Conservation (phyloP, 2,888 invertebrate species). For the Amiota minor region DNA sequence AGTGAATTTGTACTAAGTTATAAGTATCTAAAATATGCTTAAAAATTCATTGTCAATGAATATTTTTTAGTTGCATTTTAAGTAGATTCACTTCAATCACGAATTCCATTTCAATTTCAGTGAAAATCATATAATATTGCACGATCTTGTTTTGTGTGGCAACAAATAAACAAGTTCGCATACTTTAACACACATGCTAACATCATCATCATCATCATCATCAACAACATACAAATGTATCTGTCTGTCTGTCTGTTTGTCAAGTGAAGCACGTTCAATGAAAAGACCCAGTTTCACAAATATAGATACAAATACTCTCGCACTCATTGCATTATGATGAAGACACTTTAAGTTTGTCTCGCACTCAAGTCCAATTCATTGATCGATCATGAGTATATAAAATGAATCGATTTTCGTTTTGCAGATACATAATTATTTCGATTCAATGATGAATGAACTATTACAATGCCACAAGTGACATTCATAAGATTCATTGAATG, state of each 20-base stretch:
- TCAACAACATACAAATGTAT: neutral
- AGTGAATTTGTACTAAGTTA: too few species aligned
- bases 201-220: neutral
- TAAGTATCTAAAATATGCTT: too few species aligned
- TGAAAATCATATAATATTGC: constrained; percentile 6
- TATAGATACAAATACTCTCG: neutral
- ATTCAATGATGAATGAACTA: neutral
- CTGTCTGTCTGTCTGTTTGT: neutral
- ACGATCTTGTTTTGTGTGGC: neutral
- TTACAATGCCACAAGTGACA: constrained; percentile 7
- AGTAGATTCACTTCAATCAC: constrained; percentile 9
- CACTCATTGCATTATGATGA: too few species aligned
- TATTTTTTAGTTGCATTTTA: constrained; percentile 7
- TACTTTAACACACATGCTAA: neutral
- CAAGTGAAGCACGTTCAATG: neutral
- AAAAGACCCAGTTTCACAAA: neutral
- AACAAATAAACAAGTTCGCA: constrained; percentile 1
- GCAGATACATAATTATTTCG: too few species aligned
- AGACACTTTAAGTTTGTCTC: too few species aligned
- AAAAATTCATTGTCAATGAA: constrained; percentile 3
- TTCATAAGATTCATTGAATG: neutral
- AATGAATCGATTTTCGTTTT: too few species aligned
- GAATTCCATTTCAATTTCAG: neutral
- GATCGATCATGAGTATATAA: too few species aligned
- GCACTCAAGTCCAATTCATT: too few species aligned